Evolutionary conservation across 1,140 invertebrate species (phyloP), one percentile per base, ranked within the genome.

Genomic region (Drosophila saltans): DNA sequence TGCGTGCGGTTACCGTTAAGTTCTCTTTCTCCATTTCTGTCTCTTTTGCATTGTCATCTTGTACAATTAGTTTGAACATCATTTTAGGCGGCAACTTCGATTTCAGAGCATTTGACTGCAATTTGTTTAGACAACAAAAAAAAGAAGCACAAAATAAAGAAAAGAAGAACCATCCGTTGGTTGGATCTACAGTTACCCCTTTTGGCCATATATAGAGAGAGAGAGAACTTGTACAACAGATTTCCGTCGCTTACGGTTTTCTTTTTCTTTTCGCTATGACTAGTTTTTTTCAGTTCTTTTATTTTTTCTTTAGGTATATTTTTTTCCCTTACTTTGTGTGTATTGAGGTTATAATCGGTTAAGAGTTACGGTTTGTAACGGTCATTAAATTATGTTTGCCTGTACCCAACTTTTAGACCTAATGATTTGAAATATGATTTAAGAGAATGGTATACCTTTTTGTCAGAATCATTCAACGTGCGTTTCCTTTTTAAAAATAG

Each of bases 21-120:
- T 63, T 59, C 11, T 26, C 69, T 69, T 64, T 52, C 45, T 10
- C 45, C 45, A 52, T 52, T 52, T 52, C 24, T 52, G 45, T 52
- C 45, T 52, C 45, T 52, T 88, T 75, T 89, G 84, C 76, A 89
- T 88, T 89, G 80, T 88, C 83, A 89, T 89, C 75, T 78, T 59
- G 58, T 58, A 88, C 82, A 85, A 85, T 88, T 85, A 88, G 75
- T 76, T 48, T 28, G 67, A 65, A 77, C 56, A 77, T 77, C 71
- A 62, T 67, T 74, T 61, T 4, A 45, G 67, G 60, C 33, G 33
- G 60, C 45, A 69, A 63, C 61, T 67, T 75, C 59, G 52, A 16
- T 30, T 45, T 63, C 43, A 66, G 63, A 66, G 56, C 56, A 62
- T 80, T 78, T 78, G 75, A 70, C 75, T 80, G 59, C 75, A 67